Evolutionary conservation across 2,888 invertebrate genomes (phyloP).

Genomic region (Phaonia tiefii): DNA sequence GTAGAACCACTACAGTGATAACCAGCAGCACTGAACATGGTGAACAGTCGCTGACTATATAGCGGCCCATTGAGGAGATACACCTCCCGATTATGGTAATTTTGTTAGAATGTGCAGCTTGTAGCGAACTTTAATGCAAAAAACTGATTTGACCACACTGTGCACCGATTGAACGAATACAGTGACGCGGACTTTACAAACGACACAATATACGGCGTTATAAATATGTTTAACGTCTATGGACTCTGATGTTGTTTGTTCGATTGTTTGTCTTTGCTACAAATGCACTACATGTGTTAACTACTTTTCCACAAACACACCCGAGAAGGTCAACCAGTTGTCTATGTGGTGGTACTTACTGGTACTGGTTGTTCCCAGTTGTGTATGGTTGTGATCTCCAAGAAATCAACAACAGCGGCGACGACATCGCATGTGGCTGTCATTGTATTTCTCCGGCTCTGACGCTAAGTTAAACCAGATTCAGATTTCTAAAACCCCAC

Average conservation of each 20-base stretch:
- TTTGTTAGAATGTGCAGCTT: too few species aligned
- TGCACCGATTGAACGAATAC: too few species aligned
- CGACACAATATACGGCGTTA: too few species aligned
- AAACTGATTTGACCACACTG: too few species aligned
- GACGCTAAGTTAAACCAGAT: background rate
- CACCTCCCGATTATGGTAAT: too few species aligned
- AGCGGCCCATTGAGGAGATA: too few species aligned
- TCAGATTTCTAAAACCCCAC: background rate
- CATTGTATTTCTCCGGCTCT: background rate
- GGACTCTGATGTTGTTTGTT: background rate
- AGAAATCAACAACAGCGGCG: background rate
- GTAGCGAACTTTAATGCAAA: too few species aligned
- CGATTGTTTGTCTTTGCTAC: background rate
- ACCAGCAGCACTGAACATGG: too few species aligned
- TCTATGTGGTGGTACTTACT: conserved; percentile 13
- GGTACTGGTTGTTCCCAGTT: background rate
- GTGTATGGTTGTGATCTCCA: background rate
- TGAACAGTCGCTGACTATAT: too few species aligned
- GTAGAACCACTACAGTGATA: too few species aligned
- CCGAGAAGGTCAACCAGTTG: conserved; percentile 57
- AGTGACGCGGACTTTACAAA: too few species aligned
- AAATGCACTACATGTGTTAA: background rate
- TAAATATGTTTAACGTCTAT: too few species aligned
- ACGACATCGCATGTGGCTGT: background rate
- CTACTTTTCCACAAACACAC: conserved; percentile 2